Evolutionary conservation across 2,888 invertebrate genomes (phyloP), one percentile per base, ranked within the genome.

Genomic region (Tinea semifulvella): DNA sequence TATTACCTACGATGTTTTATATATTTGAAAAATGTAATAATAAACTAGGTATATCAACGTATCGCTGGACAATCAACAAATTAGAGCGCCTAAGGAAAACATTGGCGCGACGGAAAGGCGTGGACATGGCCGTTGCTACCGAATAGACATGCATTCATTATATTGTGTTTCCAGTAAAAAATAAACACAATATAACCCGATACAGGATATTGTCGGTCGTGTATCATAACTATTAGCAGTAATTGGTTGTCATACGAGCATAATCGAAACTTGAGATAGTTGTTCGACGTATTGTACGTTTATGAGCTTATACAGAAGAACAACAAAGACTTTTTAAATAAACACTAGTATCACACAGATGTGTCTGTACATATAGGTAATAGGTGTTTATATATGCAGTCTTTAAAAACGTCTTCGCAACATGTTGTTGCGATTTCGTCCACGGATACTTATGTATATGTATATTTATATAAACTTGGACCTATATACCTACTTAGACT

Each of bases 191-290:
- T 72, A 69, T 69, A 65, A 65, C 63, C 57, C 47, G 18, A 53
- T 48, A 56, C 75, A 74, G 77, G 77, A 77, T 73, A 74, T 76
- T 66, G 27, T 72, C 65, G 71, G 62, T 74, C 71, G 52, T 52
- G 61, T 76, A 67, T 68, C 75, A 73, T 64, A 76, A 76, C 73
- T 75, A 72, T 68, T 67, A 61, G 60, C 56, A 53, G 58, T 67
- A 61, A 71, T 70, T 66, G 68, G 61, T n/a, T 27, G 48, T 28
- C 45, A 48, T 48, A 42, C 40, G 48, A 48, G 48, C 20, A 26
- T 40, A 26, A 27, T 14, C 18, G 44, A 17, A 45, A 26, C 35
- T 26, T 17, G 44, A 38, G 22, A 40, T 13, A 22, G 11, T 20
- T 22, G 22, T 22, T 22, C 22, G 40, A 2, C 14, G 40, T 40